These are phyloP conservation scores for Heteromurus nitidus DNA, from an alignment of 2,888 invertebrate species.

Conservation along the genomic window DNA sequence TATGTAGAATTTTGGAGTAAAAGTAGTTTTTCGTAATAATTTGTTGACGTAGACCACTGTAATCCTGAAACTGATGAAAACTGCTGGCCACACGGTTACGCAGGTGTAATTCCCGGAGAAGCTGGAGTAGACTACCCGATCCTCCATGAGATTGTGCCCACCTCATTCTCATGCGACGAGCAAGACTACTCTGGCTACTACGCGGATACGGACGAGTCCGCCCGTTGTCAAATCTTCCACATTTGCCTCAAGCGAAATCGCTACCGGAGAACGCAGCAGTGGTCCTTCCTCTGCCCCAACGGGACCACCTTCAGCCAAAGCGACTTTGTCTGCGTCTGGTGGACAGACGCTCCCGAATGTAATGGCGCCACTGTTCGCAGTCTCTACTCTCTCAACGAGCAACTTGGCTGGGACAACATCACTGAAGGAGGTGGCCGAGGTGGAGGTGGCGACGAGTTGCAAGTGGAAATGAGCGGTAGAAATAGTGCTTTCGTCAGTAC, in stretches of 20 bases:
- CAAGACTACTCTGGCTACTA: slow-evolving; percentile 72
- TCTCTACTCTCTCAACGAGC: slow-evolving; percentile 67
- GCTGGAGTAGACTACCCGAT: slow-evolving; percentile 72
- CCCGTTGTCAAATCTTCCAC: slow-evolving; percentile 72
- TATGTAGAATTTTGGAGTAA: neutral
- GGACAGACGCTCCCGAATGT: slow-evolving; percentile 70
- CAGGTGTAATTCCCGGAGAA: slow-evolving; percentile 69
- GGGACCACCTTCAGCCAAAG: slow-evolving; percentile 67
- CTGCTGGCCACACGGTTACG: slow-evolving; percentile 70
- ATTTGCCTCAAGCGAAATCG: slow-evolving; percentile 68
- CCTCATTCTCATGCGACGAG: slow-evolving; percentile 69
- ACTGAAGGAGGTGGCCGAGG: slow-evolving; percentile 39
- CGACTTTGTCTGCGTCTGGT: slow-evolving; percentile 73
- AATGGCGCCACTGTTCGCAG: slow-evolving; percentile 55
- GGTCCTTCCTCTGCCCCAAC: slow-evolving; percentile 73
- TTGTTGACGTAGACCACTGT: neutral
- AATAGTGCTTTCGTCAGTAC: slow-evolving; percentile 17
- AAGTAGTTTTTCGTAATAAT: neutral
- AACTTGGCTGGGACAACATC: slow-evolving; percentile 72
- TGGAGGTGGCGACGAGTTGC: neutral
- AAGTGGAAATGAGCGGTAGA: slow-evolving; percentile 10
- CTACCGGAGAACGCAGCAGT: slow-evolving; percentile 67
- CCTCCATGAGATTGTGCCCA: slow-evolving; percentile 67
- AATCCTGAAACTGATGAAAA: slow-evolving; percentile 56
- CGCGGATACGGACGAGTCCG: slow-evolving; percentile 69